Evolutionary conservation across 2,797 vertebrate species (phyloP), one percentile per base, ranked within the genome.

Genomic region (Pangasius larnaudii): DNA sequence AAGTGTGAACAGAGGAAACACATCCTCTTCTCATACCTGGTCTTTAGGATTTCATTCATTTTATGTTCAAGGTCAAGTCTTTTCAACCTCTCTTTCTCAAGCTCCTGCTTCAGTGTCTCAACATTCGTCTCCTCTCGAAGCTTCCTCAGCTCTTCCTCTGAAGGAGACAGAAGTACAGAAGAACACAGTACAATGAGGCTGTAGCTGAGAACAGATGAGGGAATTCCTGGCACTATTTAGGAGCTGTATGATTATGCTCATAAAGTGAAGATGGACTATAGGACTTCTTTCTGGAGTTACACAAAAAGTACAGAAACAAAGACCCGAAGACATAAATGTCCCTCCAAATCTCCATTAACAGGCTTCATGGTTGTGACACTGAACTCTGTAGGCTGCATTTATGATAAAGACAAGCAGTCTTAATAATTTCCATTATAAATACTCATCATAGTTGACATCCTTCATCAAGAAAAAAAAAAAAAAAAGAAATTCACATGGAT

Each of bases 121-220:
- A 97, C 88, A 0, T 96, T 98, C 14, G 96, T 96, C 91, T 99
- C 98, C 87, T 99, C 98, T 69, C 96, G 92, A 19, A 99, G 95
- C 89, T 99, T 99, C 93, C 95, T 96, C 90, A 99, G 96, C 93
- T 99, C 98, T 92, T 99, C 98, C 95, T 99, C 98, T 99, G 95
- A 85, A 71, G 19, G 30, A 59, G 58, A 81, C 30, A 89, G 78
- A 78, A 49, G 24, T 51, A 81, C 30, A 89, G 78, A 78, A 49
- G 24, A 83, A 75, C n/a, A 84, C 77, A 67, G 61, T 49, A 65
- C 19, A 83, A 36, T 22, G n/a, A 24, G 39, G 22, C 0, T 33
- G 19, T 33, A 36, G 11, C 82, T 27, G 22, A 59, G 51, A 61
- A 81, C 9, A 46, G 80, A 61, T 74, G 53, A 87, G 67, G 39